A percentile compares a stretch with the other conserved stretches of the same genome.
These are phyloP conservation scores for Drosophila monieri DNA, from an alignment of 2,888 invertebrate genomes.

Conservation along the genomic window DNA sequence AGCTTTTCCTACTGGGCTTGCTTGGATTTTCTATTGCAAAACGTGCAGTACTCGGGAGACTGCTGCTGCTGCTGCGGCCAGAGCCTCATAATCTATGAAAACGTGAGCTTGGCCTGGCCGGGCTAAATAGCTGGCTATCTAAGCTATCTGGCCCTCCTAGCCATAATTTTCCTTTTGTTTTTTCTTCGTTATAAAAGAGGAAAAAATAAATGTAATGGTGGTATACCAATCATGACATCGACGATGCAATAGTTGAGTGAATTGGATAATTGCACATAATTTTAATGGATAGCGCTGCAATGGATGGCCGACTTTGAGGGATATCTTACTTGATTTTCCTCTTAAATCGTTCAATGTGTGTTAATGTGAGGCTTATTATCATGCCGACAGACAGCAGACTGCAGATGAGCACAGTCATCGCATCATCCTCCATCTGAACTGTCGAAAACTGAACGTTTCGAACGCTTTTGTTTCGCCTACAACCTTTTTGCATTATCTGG, in stretches of 20 bases:
- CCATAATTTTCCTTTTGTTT: constrained; percentile 45
- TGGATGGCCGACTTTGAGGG: constrained; percentile 21
- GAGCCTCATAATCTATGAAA: constrained; percentile 70
- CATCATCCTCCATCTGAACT: constrained; percentile 7
- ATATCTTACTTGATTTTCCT: constrained; percentile 50
- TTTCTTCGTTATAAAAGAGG: constrained; percentile 41
- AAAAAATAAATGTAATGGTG: constrained; percentile 35
- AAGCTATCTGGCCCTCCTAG: constrained; percentile 47
- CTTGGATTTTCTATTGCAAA: constrained; percentile 47
- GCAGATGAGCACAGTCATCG: constrained; percentile 22
- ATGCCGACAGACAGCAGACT: not conserved
- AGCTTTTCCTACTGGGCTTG: constrained; percentile 30
- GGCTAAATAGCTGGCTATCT: constrained; percentile 30
- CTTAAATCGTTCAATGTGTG: constrained; percentile 41
- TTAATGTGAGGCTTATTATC: constrained; percentile 40
- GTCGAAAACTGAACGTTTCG: not conserved
- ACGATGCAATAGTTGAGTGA: constrained; percentile 62
- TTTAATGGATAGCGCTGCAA: constrained; percentile 43
- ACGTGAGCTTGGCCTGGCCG: constrained; percentile 61
- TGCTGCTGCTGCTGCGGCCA: constrained; percentile 14
- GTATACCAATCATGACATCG: constrained; percentile 39
- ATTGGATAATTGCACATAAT: constrained; percentile 71
- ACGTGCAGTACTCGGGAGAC: constrained; percentile 59
- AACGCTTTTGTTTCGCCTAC: constrained; percentile 47
- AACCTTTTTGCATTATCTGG: constrained; percentile 60